Evolutionary conservation across 1,140 invertebrate species (phyloP).

Genomic region (Meloidogyne chitwoodi): DNA sequence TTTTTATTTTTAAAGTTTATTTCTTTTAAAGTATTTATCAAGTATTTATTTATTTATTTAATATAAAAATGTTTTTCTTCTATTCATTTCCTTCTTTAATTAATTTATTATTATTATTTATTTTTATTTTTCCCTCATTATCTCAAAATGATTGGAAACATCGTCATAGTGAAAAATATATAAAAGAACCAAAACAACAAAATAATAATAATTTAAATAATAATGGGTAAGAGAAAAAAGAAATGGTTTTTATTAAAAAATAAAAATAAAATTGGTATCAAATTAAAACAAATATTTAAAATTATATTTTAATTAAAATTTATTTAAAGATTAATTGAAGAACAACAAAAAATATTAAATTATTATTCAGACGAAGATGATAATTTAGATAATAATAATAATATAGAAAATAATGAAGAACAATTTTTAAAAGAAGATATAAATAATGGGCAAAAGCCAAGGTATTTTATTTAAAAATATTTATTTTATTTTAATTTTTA

Average conservation of each 20-base stretch:
- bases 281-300: neutral
- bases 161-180: neutral
- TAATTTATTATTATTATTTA: neutral
- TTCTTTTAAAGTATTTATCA: no score
- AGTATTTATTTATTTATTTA: no score
- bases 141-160: neutral
- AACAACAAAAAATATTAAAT: slow-evolving; percentile 2
- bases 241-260: no score
- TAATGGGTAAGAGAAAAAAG: neutral
- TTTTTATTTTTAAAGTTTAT: no score
- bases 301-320: neutral
- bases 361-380: no score
- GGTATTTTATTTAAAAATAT: no score
- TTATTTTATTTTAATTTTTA: no score
- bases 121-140: neutral
- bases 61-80: neutral
- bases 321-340: neutral
- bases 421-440: neutral
- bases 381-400: no score
- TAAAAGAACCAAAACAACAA: neutral
- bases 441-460: neutral
- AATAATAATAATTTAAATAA: neutral
- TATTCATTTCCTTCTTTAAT: neutral
- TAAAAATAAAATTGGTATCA: neutral
- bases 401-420: neutral